Base-by-base conservation (phyloP, 2,797 vertebrate species). In the Pagetopsis macropterus region DNA sequence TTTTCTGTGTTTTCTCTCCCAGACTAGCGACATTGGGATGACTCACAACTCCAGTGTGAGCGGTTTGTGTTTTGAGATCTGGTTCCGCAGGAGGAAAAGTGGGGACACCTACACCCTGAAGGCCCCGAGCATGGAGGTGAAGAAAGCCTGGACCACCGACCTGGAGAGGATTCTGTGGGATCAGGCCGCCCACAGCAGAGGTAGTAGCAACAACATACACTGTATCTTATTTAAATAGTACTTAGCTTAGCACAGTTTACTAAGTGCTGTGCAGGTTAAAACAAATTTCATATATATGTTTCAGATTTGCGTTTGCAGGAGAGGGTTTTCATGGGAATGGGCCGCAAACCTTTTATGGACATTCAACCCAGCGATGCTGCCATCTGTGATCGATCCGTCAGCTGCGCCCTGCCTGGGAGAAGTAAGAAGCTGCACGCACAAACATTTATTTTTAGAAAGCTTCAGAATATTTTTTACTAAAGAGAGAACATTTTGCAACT, bases 21-120 rank as follows among this genome's bases (percentile, higher is more conserved):
- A 96, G 95, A 96, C 94, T 0, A 94, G 93, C 3, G 95, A 96
- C 73, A 91, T 96, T 0, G 95, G 95, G 1, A 94, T 96, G 92
- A 96, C 95, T 31, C 95, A 95, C 57, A 94, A 93, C 78, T 92
- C 90, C 2, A 91, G 79, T 5, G 85, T 94, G 71, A 93, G 92
- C 13, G 83, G 90, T 14, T 84, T 93, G 78, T 94, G 95, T 58
- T 96, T 96, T 78, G 95, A 96, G 92, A 95, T 96, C 72, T 96
- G 95, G 95, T 95, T 95, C 87, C 92, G 95, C 63, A 90, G 95
- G 50, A 93, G 95, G 70, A 96, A 95, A 79, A 91, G 90, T 1
- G 90, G 94, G 72, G 95, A 96, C 85, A 96, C 95, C 0, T 95
- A 95, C 68, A 92, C 89, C 5, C 85, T 96, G 59, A 95, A 89